Conservation (phyloP, 2,888 invertebrate species). For the Ochlodes sylvanus region DNA sequence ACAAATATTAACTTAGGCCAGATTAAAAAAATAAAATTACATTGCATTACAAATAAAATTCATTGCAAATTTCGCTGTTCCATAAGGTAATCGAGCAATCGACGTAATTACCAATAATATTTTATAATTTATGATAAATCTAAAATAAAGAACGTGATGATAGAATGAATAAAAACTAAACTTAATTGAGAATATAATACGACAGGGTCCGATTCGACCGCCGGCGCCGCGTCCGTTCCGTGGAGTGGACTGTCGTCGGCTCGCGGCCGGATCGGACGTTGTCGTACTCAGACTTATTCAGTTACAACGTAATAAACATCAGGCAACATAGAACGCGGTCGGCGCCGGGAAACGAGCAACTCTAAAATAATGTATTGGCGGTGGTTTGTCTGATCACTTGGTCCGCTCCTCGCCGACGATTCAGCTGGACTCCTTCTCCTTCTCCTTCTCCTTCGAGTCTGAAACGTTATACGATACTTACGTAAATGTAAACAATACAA, state of each 20-base stretch:
- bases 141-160: slow-evolving; percentile 60
- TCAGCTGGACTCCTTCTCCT: slow-evolving; percentile 89
- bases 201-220: slow-evolving; percentile 59
- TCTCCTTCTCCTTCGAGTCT: slow-evolving; percentile 87
- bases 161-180: slow-evolving; percentile 62
- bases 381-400: slow-evolving; percentile 84
- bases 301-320: slow-evolving; percentile 63
- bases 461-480: slow-evolving; percentile 54
- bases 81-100: slow-evolving; percentile 49
- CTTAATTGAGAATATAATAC: slow-evolving; percentile 61
- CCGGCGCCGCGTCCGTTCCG: neutral
- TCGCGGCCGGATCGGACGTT: slow-evolving; percentile 58
- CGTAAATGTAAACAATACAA: too few relatives aligned
- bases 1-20: slow-evolving; percentile 78
- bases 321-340: slow-evolving; percentile 69
- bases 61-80: slow-evolving; percentile 77
- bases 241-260: too few relatives aligned
- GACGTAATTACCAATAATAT: slow-evolving; percentile 46
- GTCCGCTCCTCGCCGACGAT: slow-evolving; percentile 76
- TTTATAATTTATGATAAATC: slow-evolving; percentile 52
- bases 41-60: slow-evolving; percentile 56
- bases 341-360: slow-evolving; percentile 57
- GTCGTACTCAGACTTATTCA: slow-evolving; percentile 67
- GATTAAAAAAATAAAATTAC: slow-evolving; percentile 66
- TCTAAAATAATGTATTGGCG: slow-evolving; percentile 83